These are phyloP conservation scores for Patella depressa DNA, from an alignment of 2,888 invertebrate genomes.

Conservation along the genomic window DNA sequence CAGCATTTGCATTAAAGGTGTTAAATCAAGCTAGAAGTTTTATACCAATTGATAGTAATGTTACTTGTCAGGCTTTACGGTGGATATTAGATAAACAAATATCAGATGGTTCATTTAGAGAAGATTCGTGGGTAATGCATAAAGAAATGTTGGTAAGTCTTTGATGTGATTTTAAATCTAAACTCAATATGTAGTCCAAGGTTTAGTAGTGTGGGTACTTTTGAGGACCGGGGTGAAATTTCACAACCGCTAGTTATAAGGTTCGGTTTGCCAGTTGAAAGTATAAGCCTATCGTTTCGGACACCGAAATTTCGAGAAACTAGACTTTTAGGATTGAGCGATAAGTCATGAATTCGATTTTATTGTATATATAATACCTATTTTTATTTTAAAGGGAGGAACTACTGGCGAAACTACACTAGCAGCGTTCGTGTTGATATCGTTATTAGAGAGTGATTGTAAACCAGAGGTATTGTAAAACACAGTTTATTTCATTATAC, in stretches of 20 bases:
- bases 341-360: too few species aligned
- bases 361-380: background rate
- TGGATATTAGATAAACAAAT: constrained; percentile 46
- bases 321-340: too few species aligned
- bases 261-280: too few species aligned
- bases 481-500: too few species aligned
- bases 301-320: too few species aligned
- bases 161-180: background rate
- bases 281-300: too few species aligned
- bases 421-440: constrained; percentile 51
- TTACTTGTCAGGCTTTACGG: constrained; percentile 43
- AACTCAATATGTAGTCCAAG: too few species aligned
- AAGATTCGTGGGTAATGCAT: constrained; percentile 45
- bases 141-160: constrained; percentile 49
- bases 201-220: too few species aligned
- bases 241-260: too few species aligned
- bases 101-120: constrained; percentile 44
- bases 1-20: constrained; percentile 54
- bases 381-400: constrained; percentile 45
- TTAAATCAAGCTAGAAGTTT: constrained; percentile 49
- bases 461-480: constrained; percentile 32
- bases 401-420: constrained; percentile 45
- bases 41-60: constrained; percentile 44
- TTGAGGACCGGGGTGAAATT: too few species aligned
- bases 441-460: constrained; percentile 47